phyloP scores from a whole-genome alignment of 2,113 vertebrate genomes.

The Festucalex cinctus region DNA sequence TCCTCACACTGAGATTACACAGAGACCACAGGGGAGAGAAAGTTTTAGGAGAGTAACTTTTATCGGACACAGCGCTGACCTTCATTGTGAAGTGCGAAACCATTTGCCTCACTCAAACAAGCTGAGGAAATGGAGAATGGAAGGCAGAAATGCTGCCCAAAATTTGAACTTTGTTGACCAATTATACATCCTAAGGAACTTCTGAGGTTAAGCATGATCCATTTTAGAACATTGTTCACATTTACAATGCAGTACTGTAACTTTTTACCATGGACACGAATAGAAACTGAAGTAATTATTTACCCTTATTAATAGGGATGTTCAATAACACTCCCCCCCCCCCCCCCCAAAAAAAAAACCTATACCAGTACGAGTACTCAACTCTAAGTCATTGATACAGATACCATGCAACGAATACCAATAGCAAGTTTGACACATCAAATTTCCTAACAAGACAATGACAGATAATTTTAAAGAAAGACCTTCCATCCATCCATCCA shows the following conservation, averaged over 20 bases:
- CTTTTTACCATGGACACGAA: not conserved
- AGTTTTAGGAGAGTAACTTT: slow-evolving; percentile 47
- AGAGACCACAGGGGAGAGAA: slow-evolving; percentile 17
- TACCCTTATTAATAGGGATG: too few species aligned
- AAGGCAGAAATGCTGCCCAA: not conserved
- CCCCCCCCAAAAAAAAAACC: too few species aligned
- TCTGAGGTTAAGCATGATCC: not conserved
- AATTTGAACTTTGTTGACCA: too few species aligned
- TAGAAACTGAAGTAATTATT: not conserved
- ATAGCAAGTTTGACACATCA: too few species aligned
- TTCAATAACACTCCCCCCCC: too few species aligned
- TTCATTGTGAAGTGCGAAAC: slow-evolving; percentile 45
- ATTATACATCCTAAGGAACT: too few species aligned
- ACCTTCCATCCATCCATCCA: too few species aligned
- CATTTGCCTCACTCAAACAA: slow-evolving; percentile 36
- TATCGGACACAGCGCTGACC: slow-evolving; percentile 54
- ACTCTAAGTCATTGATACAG: too few species aligned
- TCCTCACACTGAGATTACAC: slow-evolving; percentile 51
- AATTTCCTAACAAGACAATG: too few species aligned
- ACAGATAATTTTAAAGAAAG: too few species aligned
- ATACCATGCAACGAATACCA: too few species aligned
- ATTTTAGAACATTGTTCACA: not conserved
- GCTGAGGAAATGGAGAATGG: slow-evolving; percentile 6
- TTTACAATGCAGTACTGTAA: not conserved
- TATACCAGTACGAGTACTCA: too few species aligned